Base-by-base conservation (phyloP, 2,113 vertebrate genomes). In the Ophthalmolycus amberensis region DNA sequence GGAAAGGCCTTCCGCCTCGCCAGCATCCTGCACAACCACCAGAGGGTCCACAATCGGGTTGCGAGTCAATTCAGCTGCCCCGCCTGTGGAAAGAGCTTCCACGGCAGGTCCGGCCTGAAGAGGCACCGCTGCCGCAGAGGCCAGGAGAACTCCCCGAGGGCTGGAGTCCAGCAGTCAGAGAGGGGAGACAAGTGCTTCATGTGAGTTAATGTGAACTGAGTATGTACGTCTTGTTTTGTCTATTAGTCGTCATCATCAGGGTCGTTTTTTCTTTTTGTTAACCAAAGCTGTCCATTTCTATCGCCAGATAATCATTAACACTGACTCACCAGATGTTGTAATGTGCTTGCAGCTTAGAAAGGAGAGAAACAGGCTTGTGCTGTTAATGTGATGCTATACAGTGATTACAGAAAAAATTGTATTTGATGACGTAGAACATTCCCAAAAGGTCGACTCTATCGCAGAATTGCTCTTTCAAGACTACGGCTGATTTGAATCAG, bases 1-100 rank as follows among this genome's bases (percentile, higher is more conserved):
- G 95, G 96, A 6, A 94, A 96, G 88, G 93, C 95, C 48, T 97
- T 97, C 85, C 95, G 95, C 59, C 93, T 94, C 27, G 95, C 95
- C 46, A 95, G 90, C 32, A 94, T 97, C 76, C 95, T 96, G 32
- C 93, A 94, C 82, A 95, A 94, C 88, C 96, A 97, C 85, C 93
- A 95, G 82, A 95, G 94, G 89, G 81, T 94, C 81, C 96, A 96
- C 87, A 83, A 82, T 48, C 88, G 90, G n/a, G 87, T 50, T 25
- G 84, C 80, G 1, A 92, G 90, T 42, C 94, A 94, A 82, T 95
- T 96, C 91, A 91, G 90, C 80, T 97, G 97, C 44, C 85, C 92
- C 0, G 91, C 71, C 0, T 97, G 96, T 80, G 94, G 95, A 15
- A 96, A 95, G 71, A 93, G 90, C 68, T 97, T 97, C 85, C 94